phyloP scores from a whole-genome alignment of 2,888 invertebrate genomes.

The Euphydryas editha region DNA sequence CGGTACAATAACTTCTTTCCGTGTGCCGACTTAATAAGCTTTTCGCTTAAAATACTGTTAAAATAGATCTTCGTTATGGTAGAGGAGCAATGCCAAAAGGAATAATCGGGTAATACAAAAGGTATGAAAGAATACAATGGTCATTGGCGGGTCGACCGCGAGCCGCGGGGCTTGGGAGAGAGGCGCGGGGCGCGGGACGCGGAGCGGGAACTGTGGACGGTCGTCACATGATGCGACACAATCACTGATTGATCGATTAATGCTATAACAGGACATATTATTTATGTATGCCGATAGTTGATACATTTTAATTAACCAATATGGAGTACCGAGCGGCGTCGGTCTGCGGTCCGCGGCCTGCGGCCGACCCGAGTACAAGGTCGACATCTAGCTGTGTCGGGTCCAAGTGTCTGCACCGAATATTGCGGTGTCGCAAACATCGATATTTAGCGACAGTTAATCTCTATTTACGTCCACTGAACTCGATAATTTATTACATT shows the following conservation, averaged over 20 bases:
- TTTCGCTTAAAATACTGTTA: too few relatives aligned
- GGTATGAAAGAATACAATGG: not conserved
- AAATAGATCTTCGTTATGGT: too few relatives aligned
- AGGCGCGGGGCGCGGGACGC: not conserved
- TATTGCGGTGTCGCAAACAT: too few relatives aligned
- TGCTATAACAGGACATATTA: constrained; percentile 31
- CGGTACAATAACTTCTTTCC: too few relatives aligned
- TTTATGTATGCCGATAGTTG: constrained; percentile 24
- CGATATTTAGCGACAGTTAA: not conserved
- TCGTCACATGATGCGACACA: constrained; percentile 42
- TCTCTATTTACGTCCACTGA: constrained; percentile 6
- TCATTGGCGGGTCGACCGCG: not conserved
- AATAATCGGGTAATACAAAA: not conserved
- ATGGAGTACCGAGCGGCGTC: constrained; percentile 13
- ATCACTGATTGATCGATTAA: constrained; percentile 45
- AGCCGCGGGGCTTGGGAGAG: not conserved
- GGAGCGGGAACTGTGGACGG: constrained; percentile 8
- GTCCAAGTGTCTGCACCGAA: not conserved
- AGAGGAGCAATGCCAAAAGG: not conserved
- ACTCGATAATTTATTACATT: constrained; percentile 3
- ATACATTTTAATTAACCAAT: constrained; percentile 29
- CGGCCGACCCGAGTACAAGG: constrained; percentile 14
- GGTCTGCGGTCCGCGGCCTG: not conserved
- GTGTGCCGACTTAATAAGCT: too few relatives aligned
- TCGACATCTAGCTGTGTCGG: not conserved